Evolutionary conservation across 2,113 vertebrate genomes (phyloP).

Genomic region (Phrynocephalus versicolor): DNA sequence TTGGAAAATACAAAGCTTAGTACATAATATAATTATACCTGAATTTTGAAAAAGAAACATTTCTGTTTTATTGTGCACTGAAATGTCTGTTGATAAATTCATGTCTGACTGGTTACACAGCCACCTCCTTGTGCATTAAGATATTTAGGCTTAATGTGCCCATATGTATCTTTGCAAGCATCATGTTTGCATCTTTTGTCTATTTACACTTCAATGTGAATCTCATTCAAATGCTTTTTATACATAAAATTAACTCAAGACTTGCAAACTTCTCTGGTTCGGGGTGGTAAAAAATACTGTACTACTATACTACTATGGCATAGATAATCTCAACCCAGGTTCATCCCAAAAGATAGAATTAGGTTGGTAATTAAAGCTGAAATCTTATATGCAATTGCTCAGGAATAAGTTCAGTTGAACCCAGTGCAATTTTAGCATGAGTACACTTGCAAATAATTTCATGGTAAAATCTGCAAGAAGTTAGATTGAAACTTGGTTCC

Average conservation of each 20-base stretch:
- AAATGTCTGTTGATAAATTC: not conserved
- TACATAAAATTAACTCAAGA: not conserved
- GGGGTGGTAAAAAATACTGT: not conserved
- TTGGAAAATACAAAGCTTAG: constrained; percentile 19
- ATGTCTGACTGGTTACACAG: constrained; percentile 3
- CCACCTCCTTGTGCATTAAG: not conserved
- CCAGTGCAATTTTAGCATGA: not conserved
- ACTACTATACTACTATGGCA: not conserved
- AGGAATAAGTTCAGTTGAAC: not conserved
- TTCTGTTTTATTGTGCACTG: constrained; percentile 13
- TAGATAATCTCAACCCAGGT: not conserved
- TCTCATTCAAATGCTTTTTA: not conserved
- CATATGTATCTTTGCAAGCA: not conserved
- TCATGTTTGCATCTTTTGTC: not conserved
- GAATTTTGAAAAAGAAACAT: constrained; percentile 29
- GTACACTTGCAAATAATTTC: not conserved
- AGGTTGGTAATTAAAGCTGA: not conserved
- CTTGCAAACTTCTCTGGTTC: constrained; percentile 7
- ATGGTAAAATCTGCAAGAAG: not conserved
- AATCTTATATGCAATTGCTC: not conserved
- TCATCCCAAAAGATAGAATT: not conserved
- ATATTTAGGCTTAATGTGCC: not conserved
- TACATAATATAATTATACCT: constrained; percentile 21
- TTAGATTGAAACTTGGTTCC: not conserved
- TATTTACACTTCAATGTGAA: not conserved